phyloP scores from a whole-genome alignment of 2,888 invertebrate species.

The Troides aeacus region DNA sequence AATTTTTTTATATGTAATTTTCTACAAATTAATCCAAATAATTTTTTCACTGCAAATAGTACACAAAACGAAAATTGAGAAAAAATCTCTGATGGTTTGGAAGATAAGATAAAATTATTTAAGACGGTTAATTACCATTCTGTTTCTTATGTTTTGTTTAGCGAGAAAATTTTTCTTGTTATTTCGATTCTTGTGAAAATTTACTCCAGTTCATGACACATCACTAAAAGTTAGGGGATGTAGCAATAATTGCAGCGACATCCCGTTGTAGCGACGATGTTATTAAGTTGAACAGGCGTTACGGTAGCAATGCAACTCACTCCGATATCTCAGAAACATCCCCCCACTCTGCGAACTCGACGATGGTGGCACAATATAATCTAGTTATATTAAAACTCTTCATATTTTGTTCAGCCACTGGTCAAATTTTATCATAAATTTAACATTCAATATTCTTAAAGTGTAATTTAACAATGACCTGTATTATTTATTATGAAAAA shows the following conservation, averaged over 20 bases:
- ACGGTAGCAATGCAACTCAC: conserved; percentile 28
- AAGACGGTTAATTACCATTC: too few species aligned
- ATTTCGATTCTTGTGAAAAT: not conserved
- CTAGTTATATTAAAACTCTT: conserved; percentile 23
- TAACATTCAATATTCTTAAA: conserved; percentile 28
- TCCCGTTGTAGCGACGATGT: conserved; percentile 49
- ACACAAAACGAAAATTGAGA: too few species aligned
- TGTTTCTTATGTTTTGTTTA: too few species aligned
- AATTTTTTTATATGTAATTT: too few species aligned
- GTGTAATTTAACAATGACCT: conserved; percentile 25
- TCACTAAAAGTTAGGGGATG: conserved; percentile 44
- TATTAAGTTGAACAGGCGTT: conserved; percentile 51
- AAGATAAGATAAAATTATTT: too few species aligned
- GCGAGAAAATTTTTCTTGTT: too few species aligned
- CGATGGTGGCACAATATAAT: conserved; percentile 19
- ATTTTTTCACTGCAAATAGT: too few species aligned
- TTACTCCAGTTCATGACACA: not conserved
- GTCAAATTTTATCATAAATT: conserved; percentile 1
- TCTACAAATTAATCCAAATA: too few species aligned
- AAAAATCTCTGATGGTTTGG: too few species aligned
- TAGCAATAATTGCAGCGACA: conserved; percentile 63
- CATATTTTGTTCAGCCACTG: not conserved
- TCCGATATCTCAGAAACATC: conserved; percentile 25
- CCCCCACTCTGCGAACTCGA: conserved; percentile 21
- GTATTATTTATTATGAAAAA: conserved; percentile 33